A percentile compares a stretch with the other conserved stretches of the same genome.
Conservation (phyloP, 2,888 invertebrate genomes). For the Brenthis ino region DNA sequence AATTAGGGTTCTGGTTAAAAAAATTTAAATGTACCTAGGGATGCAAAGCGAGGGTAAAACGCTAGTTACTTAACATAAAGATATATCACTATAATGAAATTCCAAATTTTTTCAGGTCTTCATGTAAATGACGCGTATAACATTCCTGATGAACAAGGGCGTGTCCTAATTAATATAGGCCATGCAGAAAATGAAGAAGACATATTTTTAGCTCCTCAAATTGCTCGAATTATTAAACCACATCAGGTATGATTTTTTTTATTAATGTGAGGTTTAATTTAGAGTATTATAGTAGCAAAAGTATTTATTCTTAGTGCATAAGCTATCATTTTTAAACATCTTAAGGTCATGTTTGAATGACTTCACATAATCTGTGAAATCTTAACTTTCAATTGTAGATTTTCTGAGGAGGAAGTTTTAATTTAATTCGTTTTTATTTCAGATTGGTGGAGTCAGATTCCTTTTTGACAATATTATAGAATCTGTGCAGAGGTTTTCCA, state of each 20-base stretch:
- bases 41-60: too few species aligned
- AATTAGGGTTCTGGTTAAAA: too few species aligned
- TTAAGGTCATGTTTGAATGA: too few species aligned
- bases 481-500: conserved; percentile 93
- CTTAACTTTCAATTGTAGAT: too few species aligned
- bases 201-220: conserved; percentile 95
- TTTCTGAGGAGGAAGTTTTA: neutral
- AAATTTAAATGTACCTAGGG: too few species aligned
- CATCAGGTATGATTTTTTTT: conserved; percentile 87
- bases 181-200: conserved; percentile 95
- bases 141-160: conserved; percentile 93
- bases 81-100: too few species aligned
- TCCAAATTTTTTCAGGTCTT: conserved; percentile 73
- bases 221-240: conserved; percentile 95
- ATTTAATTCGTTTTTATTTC: conserved; percentile 47
- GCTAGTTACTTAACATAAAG: too few species aligned
- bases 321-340: too few species aligned
- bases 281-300: too few species aligned
- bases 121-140: conserved; percentile 97
- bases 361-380: too few species aligned
- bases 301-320: too few species aligned
- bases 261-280: too few species aligned
- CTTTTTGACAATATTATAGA: conserved; percentile 98
- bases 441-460: conserved; percentile 97
- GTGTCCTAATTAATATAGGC: conserved; percentile 96